Evolutionary conservation across 2,113 vertebrate species (phyloP).

Genomic region (Toxostoma redivivum): DNA sequence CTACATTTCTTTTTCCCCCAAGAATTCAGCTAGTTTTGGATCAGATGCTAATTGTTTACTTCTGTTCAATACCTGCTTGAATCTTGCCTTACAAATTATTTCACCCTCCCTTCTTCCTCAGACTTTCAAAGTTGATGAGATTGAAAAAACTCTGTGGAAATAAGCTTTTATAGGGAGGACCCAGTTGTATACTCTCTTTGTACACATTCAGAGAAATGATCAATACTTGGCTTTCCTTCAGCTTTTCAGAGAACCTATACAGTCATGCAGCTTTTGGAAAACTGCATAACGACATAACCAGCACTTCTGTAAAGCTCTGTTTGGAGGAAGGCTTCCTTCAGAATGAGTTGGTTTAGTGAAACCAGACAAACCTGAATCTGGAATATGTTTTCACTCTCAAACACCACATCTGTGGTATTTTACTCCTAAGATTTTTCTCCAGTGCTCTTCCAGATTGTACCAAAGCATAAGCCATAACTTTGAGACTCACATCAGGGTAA

Average conservation of each 20-base stretch:
- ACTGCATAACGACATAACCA: background rate
- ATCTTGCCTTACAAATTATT: slow-evolving; percentile 1
- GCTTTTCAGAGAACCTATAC: background rate
- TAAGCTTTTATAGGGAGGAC: background rate
- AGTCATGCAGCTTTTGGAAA: background rate
- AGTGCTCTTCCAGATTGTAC: background rate
- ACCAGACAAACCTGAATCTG: background rate
- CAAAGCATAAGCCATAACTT: background rate
- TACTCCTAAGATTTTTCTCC: background rate
- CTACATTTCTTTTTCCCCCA: background rate
- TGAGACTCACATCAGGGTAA: background rate
- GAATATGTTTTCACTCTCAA: background rate
- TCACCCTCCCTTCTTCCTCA: background rate
- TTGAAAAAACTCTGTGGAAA: background rate
- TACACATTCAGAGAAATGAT: background rate
- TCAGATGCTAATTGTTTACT: background rate
- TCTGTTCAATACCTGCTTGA: background rate
- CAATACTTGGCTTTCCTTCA: background rate
- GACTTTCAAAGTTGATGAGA: background rate
- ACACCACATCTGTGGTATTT: background rate
- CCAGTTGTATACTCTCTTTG: background rate
- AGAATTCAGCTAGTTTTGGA: background rate
- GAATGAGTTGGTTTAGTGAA: background rate
- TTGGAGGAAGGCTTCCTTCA: background rate
- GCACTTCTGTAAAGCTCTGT: background rate